Conservation (phyloP, 1,140 invertebrate species). For the Glomeris maerens region DNA sequence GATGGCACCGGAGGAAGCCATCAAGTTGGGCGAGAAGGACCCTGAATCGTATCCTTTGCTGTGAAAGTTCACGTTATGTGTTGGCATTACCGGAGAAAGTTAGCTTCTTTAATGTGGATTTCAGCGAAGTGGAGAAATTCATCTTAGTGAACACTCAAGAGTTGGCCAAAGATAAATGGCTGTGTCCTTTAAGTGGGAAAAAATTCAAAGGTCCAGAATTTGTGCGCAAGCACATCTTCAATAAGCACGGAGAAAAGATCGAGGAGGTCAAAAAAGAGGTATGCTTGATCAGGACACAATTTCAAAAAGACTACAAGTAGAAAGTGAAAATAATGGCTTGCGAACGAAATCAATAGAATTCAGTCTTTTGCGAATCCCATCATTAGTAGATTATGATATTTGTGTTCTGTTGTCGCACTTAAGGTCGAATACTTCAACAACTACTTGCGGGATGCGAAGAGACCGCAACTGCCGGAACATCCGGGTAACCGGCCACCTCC, state of each 20-base stretch:
- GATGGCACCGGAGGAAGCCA: conserved; percentile 62
- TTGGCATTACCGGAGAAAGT: not conserved
- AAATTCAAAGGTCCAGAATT: conserved; percentile 99
- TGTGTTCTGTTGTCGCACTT: too few species aligned
- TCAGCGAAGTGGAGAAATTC: conserved; percentile 78
- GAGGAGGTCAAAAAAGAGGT: conserved; percentile 92
- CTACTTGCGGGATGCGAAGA: conserved; percentile 85
- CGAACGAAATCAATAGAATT: too few species aligned
- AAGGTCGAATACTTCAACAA: conserved; percentile 95
- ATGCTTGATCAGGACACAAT: too few species aligned
- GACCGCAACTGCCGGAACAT: conserved; percentile 83
- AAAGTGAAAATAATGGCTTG: too few species aligned
- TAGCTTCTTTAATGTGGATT: conserved; percentile 4
- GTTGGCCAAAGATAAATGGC: conserved; percentile 91
- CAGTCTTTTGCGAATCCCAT: too few species aligned
- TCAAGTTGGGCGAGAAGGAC: conserved; percentile 75
- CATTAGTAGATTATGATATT: too few species aligned
- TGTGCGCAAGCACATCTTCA: conserved; percentile 95
- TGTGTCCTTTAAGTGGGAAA: conserved; percentile 95
- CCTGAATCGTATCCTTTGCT: conserved; percentile 43
- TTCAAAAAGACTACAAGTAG: too few species aligned
- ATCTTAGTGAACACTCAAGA: conserved; percentile 88
- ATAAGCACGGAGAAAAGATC: conserved; percentile 92
- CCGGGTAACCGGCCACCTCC: conserved; percentile 40
- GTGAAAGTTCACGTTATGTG: not conserved